Conservation (phyloP, 1,140 invertebrate species). For the Lucilia cuprina region DNA sequence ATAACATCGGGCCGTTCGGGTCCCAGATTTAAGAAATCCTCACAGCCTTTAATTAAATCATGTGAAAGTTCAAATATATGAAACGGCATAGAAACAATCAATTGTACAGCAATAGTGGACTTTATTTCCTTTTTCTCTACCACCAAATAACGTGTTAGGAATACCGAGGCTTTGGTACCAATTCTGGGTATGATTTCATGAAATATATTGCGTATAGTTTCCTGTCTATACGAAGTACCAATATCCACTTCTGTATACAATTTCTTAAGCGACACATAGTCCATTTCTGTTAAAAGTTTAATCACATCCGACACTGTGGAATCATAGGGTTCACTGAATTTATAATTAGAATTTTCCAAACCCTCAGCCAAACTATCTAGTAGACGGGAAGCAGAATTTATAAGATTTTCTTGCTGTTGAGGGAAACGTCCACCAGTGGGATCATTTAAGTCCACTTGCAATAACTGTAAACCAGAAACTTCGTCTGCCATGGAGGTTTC, state of each 20-base stretch:
- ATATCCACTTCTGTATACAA: conserved; percentile 67
- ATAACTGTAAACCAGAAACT: conserved; percentile 48
- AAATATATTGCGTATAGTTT: conserved; percentile 74
- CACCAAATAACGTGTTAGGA: conserved; percentile 72
- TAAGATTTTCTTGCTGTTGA: conserved; percentile 52
- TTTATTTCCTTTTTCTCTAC: conserved; percentile 68
- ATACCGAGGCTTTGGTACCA: conserved; percentile 70
- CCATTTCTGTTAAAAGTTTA: conserved; percentile 65
- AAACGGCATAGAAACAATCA: conserved; percentile 68
- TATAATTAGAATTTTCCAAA: conserved; percentile 62
- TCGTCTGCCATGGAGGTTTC: conserved; percentile 52
- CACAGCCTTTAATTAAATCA: conserved; percentile 65
- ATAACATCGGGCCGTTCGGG: conserved; percentile 66
- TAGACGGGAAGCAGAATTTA: conserved; percentile 49
- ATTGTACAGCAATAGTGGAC: conserved; percentile 66
- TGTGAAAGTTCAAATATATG: conserved; percentile 67
- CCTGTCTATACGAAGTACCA: conserved; percentile 70
- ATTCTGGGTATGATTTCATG: conserved; percentile 75
- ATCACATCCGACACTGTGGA: conserved; percentile 62
- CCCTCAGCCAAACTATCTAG: conserved; percentile 61
- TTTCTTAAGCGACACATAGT: conserved; percentile 64
- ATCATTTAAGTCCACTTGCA: conserved; percentile 50
- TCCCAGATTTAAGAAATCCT: conserved; percentile 65
- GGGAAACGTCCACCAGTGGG: conserved; percentile 56
- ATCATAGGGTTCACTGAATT: conserved; percentile 63